Evolutionary conservation across 1,140 invertebrate genomes (phyloP), one percentile per base, ranked within the genome.

Genomic region (Platyscapa corneri): DNA sequence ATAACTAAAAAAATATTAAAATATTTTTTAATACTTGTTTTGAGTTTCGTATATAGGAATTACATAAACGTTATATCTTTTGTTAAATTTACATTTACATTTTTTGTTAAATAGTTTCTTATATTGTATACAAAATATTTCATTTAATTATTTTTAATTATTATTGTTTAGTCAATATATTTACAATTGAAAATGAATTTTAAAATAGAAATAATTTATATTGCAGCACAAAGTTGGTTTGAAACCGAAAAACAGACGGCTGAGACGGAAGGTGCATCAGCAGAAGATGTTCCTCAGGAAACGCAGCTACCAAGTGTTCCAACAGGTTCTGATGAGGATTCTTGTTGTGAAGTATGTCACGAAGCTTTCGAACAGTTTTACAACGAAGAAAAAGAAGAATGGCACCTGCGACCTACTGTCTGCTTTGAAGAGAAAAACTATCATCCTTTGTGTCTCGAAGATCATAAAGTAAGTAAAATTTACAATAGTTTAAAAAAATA

Each of bases 311-410:
- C 95, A 0, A 96, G 94, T 89, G 95, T 96, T 18, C 93, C 95
- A 23, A 95, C 95, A 5, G 95, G 95, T 77, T 94, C 94, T 81
- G 94, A 95, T 87, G 94, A 95, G 32, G 93, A 95, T 85, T 93
- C 93, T 14, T 91, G 94, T 37, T 99, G 98, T 94, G 95, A 96
- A 87, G 96, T 99, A 42, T 99, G 98, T 92, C 95, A 96, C 39
- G 98, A 99, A 93, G 94, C 94, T 74, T 99, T 99, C 93, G 97
- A 98, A 83, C 96, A 97, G 90, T 98, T 98, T 93, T 99, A 97
- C 94, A 97, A 98, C 90, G 97, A 99, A 93, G 98, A 99, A 89
- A 96, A 96, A 82, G 98, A 99, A 91, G 98, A 99, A 91, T 99
- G 98, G 98, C 97, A 98, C 90, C 93, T 99, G 20, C 94, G 95